Evolutionary conservation across 1,140 invertebrate genomes (phyloP).

Genomic region (Drosophila orosa): DNA sequence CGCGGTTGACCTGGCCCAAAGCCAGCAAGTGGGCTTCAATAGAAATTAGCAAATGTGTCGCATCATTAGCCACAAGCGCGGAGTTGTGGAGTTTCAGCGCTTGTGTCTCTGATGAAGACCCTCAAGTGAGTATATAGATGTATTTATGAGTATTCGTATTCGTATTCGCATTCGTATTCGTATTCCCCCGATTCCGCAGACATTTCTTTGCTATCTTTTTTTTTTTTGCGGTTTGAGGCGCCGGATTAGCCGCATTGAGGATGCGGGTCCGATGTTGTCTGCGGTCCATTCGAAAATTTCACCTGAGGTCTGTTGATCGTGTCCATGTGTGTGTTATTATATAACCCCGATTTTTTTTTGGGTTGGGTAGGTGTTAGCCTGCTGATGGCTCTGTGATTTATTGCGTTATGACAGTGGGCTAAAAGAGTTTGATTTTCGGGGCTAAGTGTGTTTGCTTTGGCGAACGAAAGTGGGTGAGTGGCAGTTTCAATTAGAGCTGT

Average conservation of each 20-base stretch:
- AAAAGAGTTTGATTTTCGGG: conserved; percentile 50
- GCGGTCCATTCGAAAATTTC: conserved; percentile 43
- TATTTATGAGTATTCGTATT: neutral
- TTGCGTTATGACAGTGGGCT: conserved; percentile 77
- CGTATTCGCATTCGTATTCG: neutral
- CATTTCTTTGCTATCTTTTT: conserved; percentile 28
- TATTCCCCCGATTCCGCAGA: conserved; percentile 12
- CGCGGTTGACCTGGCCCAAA: conserved; percentile 61
- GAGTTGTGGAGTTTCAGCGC: conserved; percentile 32
- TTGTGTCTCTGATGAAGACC: conserved; percentile 68
- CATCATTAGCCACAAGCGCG: conserved; percentile 76
- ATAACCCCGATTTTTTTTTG: conserved; percentile 64
- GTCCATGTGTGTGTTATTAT: conserved; percentile 44
- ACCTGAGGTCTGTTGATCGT: conserved; percentile 49
- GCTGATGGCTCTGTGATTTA: conserved; percentile 68
- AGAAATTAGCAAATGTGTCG: conserved; percentile 83
- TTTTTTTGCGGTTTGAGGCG: conserved; percentile 70
- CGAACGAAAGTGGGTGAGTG: conserved; percentile 58
- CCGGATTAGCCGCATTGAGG: conserved; percentile 77
- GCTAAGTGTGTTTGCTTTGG: conserved; percentile 72
- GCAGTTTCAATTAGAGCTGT: conserved; percentile 41
- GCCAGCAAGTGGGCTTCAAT: conserved; percentile 72
- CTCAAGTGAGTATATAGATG: conserved; percentile 59
- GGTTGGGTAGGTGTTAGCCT: conserved; percentile 78
- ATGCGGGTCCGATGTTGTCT: conserved; percentile 62